These are phyloP conservation scores for Myopa tessellatipennis DNA, from an alignment of 2,888 invertebrate genomes.

Conservation along the genomic window DNA sequence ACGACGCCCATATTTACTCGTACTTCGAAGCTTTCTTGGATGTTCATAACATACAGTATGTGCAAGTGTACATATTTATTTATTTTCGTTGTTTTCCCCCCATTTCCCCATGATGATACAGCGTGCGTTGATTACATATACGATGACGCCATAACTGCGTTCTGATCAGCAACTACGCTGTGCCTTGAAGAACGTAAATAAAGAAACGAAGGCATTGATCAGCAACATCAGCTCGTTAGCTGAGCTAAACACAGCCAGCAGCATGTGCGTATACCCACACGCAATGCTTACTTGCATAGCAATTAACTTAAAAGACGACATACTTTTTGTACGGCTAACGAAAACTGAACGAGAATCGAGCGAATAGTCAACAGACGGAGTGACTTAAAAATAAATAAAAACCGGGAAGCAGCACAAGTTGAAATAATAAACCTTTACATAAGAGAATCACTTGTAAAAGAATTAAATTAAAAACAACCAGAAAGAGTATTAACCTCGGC, in stretches of 20 bases:
- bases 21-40: too few relatives aligned
- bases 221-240: constrained; percentile 29
- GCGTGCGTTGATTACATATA: background rate
- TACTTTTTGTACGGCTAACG: background rate
- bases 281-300: background rate
- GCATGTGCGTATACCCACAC: constrained; percentile 1
- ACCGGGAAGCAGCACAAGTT: background rate
- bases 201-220: constrained; percentile 14
- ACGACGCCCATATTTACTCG: too few relatives aligned
- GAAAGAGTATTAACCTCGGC: too few relatives aligned
- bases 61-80: background rate
- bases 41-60: background rate
- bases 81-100: too few relatives aligned
- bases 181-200: background rate
- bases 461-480: too few relatives aligned
- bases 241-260: constrained; percentile 2
- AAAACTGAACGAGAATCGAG: background rate
- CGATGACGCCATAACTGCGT: constrained; percentile 36
- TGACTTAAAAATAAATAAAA: too few relatives aligned
- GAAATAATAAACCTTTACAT: constrained; percentile 1
- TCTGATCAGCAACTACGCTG: constrained; percentile 27
- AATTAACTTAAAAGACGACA: constrained; percentile 1
- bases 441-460: background rate
- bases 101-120: background rate
- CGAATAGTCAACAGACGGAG: background rate